These are phyloP conservation scores for Galendromus occidentalis DNA, from an alignment of 1,140 invertebrate genomes.

Conservation along the genomic window DNA sequence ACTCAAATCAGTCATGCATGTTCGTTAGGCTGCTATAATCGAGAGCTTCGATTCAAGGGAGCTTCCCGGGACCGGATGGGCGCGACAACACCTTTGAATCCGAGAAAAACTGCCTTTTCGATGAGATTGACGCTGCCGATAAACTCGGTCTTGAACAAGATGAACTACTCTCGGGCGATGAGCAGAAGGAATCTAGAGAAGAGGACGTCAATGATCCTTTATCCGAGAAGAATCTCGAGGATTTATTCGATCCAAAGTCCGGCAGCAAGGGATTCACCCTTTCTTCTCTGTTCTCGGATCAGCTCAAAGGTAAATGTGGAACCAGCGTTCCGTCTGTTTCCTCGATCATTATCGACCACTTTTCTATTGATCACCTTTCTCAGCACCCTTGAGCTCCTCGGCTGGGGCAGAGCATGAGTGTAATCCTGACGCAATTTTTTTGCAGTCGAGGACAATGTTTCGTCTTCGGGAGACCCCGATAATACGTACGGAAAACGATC, in stretches of 20 bases:
- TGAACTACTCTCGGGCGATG: neutral
- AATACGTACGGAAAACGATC: neutral
- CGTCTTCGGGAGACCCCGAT: neutral
- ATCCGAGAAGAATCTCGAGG: neutral
- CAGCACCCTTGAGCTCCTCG: no score
- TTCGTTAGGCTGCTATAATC: no score
- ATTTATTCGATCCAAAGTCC: neutral
- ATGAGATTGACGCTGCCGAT: conserved; percentile 2
- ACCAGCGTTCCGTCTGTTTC: no score
- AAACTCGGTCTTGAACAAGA: neutral
- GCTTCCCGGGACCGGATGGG: no score
- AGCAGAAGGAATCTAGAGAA: neutral
- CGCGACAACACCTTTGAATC: neutral
- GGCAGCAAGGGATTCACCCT: neutral
- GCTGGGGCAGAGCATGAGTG: neutral
- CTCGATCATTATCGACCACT: no score
- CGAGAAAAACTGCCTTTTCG: neutral
- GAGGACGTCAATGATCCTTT: neutral
- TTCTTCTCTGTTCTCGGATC: neutral
- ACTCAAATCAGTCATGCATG: no score
- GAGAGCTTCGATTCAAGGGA: no score
- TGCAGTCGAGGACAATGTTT: neutral
- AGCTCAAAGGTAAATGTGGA: neutral
- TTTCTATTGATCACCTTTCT: no score
- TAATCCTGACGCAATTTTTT: neutral